Conservation (phyloP, 2,113 vertebrate species). For the Aepyceros melampus region DNA sequence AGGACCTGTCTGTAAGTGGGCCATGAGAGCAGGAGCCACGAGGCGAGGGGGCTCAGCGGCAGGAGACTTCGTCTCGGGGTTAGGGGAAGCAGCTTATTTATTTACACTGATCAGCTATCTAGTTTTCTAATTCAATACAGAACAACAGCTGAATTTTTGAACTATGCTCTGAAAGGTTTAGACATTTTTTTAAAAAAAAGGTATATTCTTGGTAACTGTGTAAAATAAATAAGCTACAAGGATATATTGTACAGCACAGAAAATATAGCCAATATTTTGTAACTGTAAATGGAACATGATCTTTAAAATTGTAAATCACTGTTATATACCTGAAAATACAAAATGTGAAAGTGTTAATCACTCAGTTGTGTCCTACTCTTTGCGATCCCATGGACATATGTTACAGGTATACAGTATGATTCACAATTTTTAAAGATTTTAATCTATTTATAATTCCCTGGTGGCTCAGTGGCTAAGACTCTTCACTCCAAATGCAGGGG, state of each 20-base stretch:
- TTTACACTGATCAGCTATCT: neutral
- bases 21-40: accelerated
- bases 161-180: neutral
- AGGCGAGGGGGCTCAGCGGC: neutral
- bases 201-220: neutral
- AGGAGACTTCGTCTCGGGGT: neutral
- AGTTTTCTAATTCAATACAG: neutral
- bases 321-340: neutral
- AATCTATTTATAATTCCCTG: neutral
- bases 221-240: neutral
- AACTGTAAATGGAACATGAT: neutral
- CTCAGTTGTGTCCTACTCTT: neutral
- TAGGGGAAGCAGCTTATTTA: neutral
- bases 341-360: neutral
- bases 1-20: accelerated
- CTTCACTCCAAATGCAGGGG: neutral
- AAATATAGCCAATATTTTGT: neutral
- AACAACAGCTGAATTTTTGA: neutral
- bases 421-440: neutral
- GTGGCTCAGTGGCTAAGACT: neutral
- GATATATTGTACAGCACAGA: neutral
- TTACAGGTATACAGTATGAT: neutral
- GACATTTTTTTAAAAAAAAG: neutral
- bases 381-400: neutral
- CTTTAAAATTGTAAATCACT: neutral